phyloP scores from a whole-genome alignment of 2,797 vertebrate species.

The Platalea minor region DNA sequence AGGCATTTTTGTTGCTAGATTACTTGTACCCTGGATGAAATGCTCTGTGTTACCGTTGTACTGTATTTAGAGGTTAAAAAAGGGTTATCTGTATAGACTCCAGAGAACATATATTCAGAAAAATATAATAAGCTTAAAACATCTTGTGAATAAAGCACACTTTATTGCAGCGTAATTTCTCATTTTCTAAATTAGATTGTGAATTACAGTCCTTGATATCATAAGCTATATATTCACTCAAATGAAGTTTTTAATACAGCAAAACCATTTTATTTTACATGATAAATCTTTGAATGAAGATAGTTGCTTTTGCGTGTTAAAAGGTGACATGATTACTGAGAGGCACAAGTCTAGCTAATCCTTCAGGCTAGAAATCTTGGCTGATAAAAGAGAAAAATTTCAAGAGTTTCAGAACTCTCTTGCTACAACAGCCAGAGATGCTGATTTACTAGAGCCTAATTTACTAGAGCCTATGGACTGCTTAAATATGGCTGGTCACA shows the following conservation, averaged over 20 bases:
- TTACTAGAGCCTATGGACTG: not conserved
- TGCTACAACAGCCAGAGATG: not conserved
- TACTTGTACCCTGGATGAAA: slow-evolving; percentile 61
- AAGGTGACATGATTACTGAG: not conserved
- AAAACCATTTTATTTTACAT: not conserved
- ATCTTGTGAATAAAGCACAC: slow-evolving; percentile 7
- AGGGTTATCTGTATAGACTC: slow-evolving; percentile 52
- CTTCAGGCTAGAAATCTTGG: not conserved
- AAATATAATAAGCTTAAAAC: slow-evolving; percentile 24
- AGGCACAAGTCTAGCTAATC: not conserved
- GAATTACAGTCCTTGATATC: not conserved
- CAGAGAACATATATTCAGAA: slow-evolving; percentile 23
- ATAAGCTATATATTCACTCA: not conserved
- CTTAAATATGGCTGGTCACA: not conserved
- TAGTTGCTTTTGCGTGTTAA: not conserved
- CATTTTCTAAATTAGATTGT: not conserved
- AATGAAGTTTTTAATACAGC: not conserved
- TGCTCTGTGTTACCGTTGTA: slow-evolving; percentile 48
- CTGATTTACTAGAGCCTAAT: not conserved
- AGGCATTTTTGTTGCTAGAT: slow-evolving; percentile 74
- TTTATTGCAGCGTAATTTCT: not conserved
- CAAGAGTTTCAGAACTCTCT: not conserved
- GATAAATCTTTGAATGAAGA: not conserved
- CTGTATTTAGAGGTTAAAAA: slow-evolving; percentile 61
- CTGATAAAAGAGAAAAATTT: not conserved